phyloP scores from a whole-genome alignment of 2,797 vertebrate species.

The Hippoglossus hippoglossus region DNA sequence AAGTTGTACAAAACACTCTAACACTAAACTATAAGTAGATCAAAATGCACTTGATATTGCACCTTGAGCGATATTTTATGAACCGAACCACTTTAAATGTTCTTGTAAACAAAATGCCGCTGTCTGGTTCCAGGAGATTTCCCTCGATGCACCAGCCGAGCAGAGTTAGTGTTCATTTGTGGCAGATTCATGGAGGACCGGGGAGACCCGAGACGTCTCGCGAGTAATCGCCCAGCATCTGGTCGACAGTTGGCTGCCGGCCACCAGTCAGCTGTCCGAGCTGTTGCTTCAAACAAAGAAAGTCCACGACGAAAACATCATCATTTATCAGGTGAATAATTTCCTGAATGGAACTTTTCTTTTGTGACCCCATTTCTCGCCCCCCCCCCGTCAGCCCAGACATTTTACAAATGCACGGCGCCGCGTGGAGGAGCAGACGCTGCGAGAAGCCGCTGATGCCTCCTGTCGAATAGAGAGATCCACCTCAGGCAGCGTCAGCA shows the following conservation, averaged over 20 bases:
- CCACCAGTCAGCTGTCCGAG: constrained; percentile 29
- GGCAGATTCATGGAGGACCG: constrained; percentile 44
- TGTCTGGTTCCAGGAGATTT: constrained; percentile 36
- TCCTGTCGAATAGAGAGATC: constrained; percentile 64
- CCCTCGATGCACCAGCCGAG: constrained; percentile 13
- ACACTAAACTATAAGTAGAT: not conserved
- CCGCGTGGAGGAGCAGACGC: constrained; percentile 41
- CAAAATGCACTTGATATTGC: not conserved
- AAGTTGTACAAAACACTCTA: not conserved
- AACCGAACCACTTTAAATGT: constrained; percentile 20
- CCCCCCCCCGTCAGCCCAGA: constrained; percentile 38
- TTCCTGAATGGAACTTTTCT: constrained; percentile 5
- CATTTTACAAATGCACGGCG: constrained; percentile 24
- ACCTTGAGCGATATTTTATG: constrained; percentile 11
- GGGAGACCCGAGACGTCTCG: constrained; percentile 30
- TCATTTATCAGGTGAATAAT: constrained; percentile 18
- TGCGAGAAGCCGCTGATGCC: constrained; percentile 51
- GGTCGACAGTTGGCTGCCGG: constrained; percentile 37
- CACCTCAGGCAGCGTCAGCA: constrained; percentile 65
- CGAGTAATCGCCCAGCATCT: constrained; percentile 41
- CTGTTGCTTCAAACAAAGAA: constrained; percentile 9
- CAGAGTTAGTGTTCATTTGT: constrained; percentile 36
- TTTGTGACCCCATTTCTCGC: constrained; percentile 44
- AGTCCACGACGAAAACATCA: constrained; percentile 14
- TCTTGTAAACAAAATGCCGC: constrained; percentile 10